phyloP scores from a whole-genome alignment of 2,797 vertebrate species.

The Nasua narica region DNA sequence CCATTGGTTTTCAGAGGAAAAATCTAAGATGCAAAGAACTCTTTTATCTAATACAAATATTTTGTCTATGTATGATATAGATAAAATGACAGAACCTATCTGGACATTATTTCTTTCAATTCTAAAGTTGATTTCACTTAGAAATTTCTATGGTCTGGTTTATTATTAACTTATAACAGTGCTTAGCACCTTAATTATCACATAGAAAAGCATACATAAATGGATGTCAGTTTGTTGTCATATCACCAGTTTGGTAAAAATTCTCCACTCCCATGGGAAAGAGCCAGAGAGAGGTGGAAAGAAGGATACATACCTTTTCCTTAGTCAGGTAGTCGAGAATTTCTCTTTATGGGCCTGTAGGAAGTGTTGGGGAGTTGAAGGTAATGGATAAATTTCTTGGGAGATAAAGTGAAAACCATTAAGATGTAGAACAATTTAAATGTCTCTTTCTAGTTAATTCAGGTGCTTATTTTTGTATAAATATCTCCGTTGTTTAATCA shows the following conservation, averaged over 20 bases:
- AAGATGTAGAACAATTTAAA: neutral
- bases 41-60: neutral
- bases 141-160: neutral
- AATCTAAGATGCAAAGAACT: constrained; percentile 9
- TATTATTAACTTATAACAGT: neutral
- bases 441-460: neutral
- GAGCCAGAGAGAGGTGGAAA: neutral
- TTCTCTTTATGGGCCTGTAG: neutral
- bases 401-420: neutral
- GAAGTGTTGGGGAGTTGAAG: neutral
- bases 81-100: neutral
- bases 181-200: constrained; percentile 19
- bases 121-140: neutral
- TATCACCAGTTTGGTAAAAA: neutral
- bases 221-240: neutral
- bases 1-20: constrained; percentile 42
- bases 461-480: neutral
- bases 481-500: neutral
- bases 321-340: neutral
- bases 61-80: neutral
- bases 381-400: neutral
- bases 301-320: neutral
- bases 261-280: neutral
- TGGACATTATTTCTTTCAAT: neutral
- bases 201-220: neutral